Evolutionary conservation across 2,113 vertebrate genomes (phyloP), one percentile per base, ranked within the genome.

Genomic region (Notothenia rossii): DNA sequence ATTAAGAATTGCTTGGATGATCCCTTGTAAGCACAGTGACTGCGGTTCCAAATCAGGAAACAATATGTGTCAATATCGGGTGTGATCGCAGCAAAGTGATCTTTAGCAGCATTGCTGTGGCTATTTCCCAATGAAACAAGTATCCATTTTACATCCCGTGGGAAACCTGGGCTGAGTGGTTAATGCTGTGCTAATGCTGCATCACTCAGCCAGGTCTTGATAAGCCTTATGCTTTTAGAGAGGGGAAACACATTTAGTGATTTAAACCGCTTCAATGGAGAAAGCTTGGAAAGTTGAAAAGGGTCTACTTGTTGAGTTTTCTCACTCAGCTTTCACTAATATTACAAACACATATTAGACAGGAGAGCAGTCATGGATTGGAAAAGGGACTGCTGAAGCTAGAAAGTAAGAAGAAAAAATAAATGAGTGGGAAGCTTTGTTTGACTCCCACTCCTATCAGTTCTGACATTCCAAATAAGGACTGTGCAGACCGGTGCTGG

Each of bases 401-500:
- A 51, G 72, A 86, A 77, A 82, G 81, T 79, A 78, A 85, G 74
- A 73, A 71, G 76, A 84, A 71, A 86, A 90, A 76, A 89, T 75
- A 88, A 85, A 88, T 70, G 86, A 89, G 92, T 89, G 88, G 91
- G 89, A 93, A 89, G 91, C 88, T 86, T 88, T 84, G 85, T 85
- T 85, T 85, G 84, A 93, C 93, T 92, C 91, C 92, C 71, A 86
- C 90, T 93, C 91, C 83, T 91, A 92, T 91, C 93, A 91, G 82
- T 83, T 79, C 84, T 93, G 92, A 94, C 92, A 92, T 92, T 94
- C 93, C 94, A 90, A 94, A 92, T 91, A 91, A 94, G 93, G 94
- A 87, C 91, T 87, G 88, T 66, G 90, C 29, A 76, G 92, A 81
- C 73, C 75, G 72, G 84, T 77, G 70, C 88, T 83, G 87, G 88